A percentile compares a stretch with the other conserved stretches of the same genome.
phyloP scores from a whole-genome alignment of 1,140 invertebrate genomes.

The Drosophila subpulchrella region DNA sequence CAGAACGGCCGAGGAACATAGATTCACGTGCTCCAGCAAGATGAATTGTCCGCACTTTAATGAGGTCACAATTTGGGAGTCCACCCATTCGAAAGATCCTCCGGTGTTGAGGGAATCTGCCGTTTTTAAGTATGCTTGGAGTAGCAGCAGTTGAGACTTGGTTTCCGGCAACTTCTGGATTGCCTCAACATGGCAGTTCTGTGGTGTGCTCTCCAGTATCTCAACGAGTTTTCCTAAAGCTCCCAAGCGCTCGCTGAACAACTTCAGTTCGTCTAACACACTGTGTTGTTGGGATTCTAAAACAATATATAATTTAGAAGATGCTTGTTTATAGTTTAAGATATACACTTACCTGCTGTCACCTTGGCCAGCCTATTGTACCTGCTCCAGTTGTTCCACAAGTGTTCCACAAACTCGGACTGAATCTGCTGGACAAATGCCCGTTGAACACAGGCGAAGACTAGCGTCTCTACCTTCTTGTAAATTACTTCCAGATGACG shows the following conservation, averaged over 20 bases:
- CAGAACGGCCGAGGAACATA: slow-evolving; percentile 97
- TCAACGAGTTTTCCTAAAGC: slow-evolving; percentile 49
- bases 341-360: slow-evolving; percentile 50
- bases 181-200: slow-evolving; percentile 21
- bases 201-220: slow-evolving; percentile 42
- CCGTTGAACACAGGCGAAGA: slow-evolving; percentile 79
- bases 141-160: slow-evolving; percentile 36
- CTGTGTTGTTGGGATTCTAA: slow-evolving; percentile 52
- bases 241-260: slow-evolving; percentile 58
- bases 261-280: slow-evolving; percentile 62
- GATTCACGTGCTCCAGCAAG: slow-evolving; percentile 96
- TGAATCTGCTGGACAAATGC: slow-evolving; percentile 56
- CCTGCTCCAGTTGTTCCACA: slow-evolving; percentile 71
- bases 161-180: slow-evolving; percentile 37
- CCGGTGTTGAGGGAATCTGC: slow-evolving; percentile 89
- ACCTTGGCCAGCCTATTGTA: slow-evolving; percentile 57
- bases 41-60: slow-evolving; percentile 80
- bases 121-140: slow-evolving; percentile 60
- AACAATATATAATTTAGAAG: background rate
- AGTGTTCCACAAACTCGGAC: slow-evolving; percentile 33
- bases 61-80: slow-evolving; percentile 94
- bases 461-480: slow-evolving; percentile 82
- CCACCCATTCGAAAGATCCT: slow-evolving; percentile 98
- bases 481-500: slow-evolving; percentile 89
- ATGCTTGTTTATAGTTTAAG: background rate